Conservation (phyloP, 2,797 vertebrate genomes). For the Pristis pectinata region DNA sequence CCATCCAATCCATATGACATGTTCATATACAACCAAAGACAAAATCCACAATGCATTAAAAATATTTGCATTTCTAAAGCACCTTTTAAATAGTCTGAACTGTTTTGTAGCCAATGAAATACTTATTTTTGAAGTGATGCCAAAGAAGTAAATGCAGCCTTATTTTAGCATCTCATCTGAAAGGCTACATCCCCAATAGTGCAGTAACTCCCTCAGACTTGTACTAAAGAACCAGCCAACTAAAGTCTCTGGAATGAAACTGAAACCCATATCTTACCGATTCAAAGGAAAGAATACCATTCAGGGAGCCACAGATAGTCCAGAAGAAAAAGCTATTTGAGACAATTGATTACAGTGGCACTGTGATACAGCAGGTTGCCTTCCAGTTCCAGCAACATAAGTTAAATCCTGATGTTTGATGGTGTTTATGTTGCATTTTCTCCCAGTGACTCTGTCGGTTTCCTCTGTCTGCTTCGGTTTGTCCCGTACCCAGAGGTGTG, state of each 20-base stretch:
- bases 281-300: neutral
- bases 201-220: neutral
- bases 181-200: neutral
- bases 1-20: neutral
- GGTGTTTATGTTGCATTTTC: too few species aligned
- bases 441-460: too few species aligned
- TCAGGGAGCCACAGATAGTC: neutral
- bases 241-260: neutral
- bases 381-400: too few species aligned
- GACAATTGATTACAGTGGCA: too few species aligned
- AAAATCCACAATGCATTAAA: neutral
- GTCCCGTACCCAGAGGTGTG: too few species aligned
- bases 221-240: neutral
- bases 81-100: neutral
- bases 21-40: neutral
- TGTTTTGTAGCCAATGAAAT: neutral
- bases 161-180: neutral
- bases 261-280: neutral
- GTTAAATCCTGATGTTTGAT: too few species aligned
- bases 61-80: neutral
- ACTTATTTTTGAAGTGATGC: neutral
- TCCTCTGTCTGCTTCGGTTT: too few species aligned
- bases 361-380: too few species aligned
- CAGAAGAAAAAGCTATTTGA: neutral
- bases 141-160: neutral